A percentile compares a stretch with the other conserved stretches of the same genome.
Conservation (phyloP, 2,113 vertebrate genomes). For the Pagrus major region DNA sequence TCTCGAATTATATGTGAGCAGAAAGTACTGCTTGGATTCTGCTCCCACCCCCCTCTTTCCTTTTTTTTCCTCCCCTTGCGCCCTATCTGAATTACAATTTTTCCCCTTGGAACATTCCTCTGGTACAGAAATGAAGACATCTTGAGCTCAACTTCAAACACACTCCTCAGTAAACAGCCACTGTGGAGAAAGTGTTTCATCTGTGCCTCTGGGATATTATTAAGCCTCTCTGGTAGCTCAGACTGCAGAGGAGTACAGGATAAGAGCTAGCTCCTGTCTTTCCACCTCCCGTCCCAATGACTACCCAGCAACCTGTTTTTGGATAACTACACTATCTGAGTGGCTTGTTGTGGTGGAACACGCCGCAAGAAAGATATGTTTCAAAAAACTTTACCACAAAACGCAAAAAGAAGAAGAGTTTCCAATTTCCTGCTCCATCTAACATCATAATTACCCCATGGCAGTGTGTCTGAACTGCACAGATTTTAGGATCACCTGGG, state of each 20-base stretch:
- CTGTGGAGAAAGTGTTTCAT: slow-evolving; percentile 95
- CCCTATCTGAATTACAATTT: slow-evolving; percentile 77
- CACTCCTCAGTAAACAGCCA: slow-evolving; percentile 95
- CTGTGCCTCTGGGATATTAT: slow-evolving; percentile 99
- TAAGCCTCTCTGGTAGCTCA: slow-evolving; percentile 95
- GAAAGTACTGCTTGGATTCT: slow-evolving; percentile 56
- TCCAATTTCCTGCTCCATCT: slow-evolving; percentile 22
- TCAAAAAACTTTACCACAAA: neutral
- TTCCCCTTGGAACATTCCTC: slow-evolving; percentile 77
- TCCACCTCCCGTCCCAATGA: slow-evolving; percentile 87
- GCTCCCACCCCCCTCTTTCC: neutral
- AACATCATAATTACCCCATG: slow-evolving; percentile 10
- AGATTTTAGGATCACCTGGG: slow-evolving; percentile 42
- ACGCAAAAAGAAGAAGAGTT: neutral
- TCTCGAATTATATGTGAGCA: slow-evolving; percentile 61
- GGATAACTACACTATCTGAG: slow-evolving; percentile 72
- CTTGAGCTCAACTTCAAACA: slow-evolving; percentile 97
- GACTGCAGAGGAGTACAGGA: slow-evolving; percentile 86
- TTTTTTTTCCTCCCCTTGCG: slow-evolving; percentile 13
- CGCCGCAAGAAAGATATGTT: slow-evolving; percentile 53
- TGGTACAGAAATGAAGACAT: slow-evolving; percentile 97
- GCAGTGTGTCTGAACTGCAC: neutral
- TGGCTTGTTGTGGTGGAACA: slow-evolving; percentile 77
- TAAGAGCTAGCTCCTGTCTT: slow-evolving; percentile 90
- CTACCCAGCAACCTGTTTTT: slow-evolving; percentile 82